Base-by-base conservation (phyloP, 2,113 vertebrate genomes). In the Coptodon rendalli region DNA sequence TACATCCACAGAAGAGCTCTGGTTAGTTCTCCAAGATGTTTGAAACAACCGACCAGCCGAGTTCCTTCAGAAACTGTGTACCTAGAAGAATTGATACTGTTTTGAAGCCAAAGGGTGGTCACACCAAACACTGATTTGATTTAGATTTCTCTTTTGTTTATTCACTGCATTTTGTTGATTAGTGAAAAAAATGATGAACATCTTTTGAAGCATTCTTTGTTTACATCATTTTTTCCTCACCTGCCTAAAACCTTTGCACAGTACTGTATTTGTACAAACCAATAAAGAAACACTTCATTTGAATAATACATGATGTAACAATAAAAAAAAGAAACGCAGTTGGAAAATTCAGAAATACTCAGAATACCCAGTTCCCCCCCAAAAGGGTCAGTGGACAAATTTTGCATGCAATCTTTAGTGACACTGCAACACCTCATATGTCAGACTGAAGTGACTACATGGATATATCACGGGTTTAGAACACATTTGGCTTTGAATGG, bases 241-340 rank as follows among this genome's bases (percentile, higher is more conserved):
- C 59, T 63, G 29, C 6, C 16, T 63, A 36, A 36, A 63, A 36
- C 59, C 7, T 36, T 36, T 36, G 34, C 59, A 63, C 59, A 63
- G 59, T 19, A 19, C 31, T 63, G 17, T 63, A 66, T 38, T 66
- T 38, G 63, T 73, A 24, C 52, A 84, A 53, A 83, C 43, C 73
- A 78, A 82, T 34, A 80, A 82, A 80, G 9, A 40, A 50, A 54
- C 73, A 85, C 76, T 81, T 80, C 27, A 82, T 73, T 36, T 59
- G 31, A 40, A 10, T 36, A 6, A 38, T 24, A n/a, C 56, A 34
- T 66, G 57, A 83, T 52, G 79, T 92, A 80, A 81, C 66, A 80
- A 68, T n/a, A 8, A 1, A 5, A 63, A 63, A 56, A 17, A 53
- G 43, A 87, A 82, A 85, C 5, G 10, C 16, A 54, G 79, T 13